These are phyloP conservation scores for Trichogramma pretiosum DNA, from an alignment of 1,140 invertebrate genomes.

Conservation along the genomic window DNA sequence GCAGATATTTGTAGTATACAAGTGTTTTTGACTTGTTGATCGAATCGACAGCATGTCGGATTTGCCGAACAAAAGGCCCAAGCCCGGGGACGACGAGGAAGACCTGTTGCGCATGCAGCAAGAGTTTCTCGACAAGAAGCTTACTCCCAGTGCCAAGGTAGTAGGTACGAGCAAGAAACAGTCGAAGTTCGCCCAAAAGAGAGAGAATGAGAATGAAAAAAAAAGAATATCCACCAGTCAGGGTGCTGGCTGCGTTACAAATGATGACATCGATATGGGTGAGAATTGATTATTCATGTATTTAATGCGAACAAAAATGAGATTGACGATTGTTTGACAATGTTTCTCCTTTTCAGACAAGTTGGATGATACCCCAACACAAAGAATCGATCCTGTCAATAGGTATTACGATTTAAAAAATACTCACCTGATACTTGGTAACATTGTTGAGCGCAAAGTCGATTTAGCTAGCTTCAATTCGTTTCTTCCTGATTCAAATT, in stretches of 20 bases:
- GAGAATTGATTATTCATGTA: no score
- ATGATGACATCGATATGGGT: constrained; percentile 14
- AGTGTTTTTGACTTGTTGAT: no score
- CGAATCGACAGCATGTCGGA: no score
- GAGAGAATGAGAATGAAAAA: constrained; percentile 16
- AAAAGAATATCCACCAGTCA: constrained; percentile 25
- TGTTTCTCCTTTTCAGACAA: constrained; percentile 23
- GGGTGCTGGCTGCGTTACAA: constrained; percentile 20
- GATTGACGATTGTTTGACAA: no score
- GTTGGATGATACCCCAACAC: constrained; percentile 30
- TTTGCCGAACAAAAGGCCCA: constrained; percentile 44
- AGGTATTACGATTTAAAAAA: constrained; percentile 43
- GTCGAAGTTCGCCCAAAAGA: constrained; percentile 31
- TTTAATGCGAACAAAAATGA: no score
- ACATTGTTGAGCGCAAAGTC: no score
- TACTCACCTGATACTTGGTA: no score
- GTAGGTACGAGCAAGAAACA: constrained; percentile 35
- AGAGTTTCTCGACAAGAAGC: constrained; percentile 49
- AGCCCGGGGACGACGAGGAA: constrained; percentile 55
- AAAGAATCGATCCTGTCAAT: constrained; percentile 41
- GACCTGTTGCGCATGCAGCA: constrained; percentile 62
- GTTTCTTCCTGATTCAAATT: no score
- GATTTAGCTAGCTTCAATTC: no score
- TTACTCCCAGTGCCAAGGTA: constrained; percentile 51
- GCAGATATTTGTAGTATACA: no score